Conservation (phyloP, 2,888 invertebrate species). For the Drosophila acutilabella region DNA sequence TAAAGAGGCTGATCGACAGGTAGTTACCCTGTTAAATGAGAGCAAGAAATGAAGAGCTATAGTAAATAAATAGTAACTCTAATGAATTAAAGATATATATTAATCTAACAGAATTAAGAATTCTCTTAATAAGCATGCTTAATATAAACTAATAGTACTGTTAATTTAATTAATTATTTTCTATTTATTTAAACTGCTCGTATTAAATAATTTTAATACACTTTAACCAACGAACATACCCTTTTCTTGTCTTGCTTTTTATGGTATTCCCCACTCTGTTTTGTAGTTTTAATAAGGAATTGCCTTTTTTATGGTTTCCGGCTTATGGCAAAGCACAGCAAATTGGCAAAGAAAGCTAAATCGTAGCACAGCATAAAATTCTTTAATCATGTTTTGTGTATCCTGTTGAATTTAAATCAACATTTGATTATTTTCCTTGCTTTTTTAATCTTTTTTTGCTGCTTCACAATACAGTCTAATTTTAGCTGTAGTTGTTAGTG, state of each 20-base stretch:
- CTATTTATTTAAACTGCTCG: too few species aligned
- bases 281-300: slow-evolving; percentile 78
- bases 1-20: not conserved
- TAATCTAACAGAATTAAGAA: too few species aligned
- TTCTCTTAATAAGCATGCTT: too few species aligned
- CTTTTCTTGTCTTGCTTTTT: slow-evolving; percentile 1
- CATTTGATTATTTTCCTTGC: slow-evolving; percentile 26
- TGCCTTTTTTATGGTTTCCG: slow-evolving; percentile 79
- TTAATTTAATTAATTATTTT: too few species aligned
- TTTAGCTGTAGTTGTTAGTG: slow-evolving; percentile 43
- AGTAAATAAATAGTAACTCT: too few species aligned
- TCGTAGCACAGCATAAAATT: slow-evolving; percentile 40
- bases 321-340: slow-evolving; percentile 67
- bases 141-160: too few species aligned
- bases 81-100: too few species aligned
- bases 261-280: slow-evolving; percentile 23
- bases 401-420: slow-evolving; percentile 52
- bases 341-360: slow-evolving; percentile 72
- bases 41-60: too few species aligned
- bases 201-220: too few species aligned
- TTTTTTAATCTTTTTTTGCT: not conserved
- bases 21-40: not conserved
- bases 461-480: slow-evolving; percentile 1
- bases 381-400: slow-evolving; percentile 70
- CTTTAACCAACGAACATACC: not conserved